phyloP scores from a whole-genome alignment of 2,113 vertebrate species.

The Dromas ardeola region DNA sequence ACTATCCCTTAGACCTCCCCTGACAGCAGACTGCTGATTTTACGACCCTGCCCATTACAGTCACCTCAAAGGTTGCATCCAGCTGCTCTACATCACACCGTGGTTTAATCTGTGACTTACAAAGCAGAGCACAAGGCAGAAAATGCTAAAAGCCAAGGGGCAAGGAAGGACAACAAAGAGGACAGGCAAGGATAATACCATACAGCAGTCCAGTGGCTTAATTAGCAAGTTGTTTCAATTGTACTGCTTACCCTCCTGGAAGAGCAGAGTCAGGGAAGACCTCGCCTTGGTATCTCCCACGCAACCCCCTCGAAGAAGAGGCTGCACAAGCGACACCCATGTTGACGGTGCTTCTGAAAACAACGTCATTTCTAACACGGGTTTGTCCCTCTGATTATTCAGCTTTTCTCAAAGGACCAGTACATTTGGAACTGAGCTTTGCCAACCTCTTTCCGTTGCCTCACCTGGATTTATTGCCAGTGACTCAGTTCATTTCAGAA shows the following conservation, averaged over 20 bases:
- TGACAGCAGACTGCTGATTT: accelerated
- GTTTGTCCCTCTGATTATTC: not conserved
- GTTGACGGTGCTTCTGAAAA: accelerated
- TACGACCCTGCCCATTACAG: not conserved
- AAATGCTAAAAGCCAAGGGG: not conserved
- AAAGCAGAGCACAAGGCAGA: not conserved
- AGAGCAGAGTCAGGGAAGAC: not conserved
- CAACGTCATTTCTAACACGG: accelerated
- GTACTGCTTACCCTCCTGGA: not conserved
- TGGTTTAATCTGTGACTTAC: not conserved
- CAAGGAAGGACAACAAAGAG: not conserved
- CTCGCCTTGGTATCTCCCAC: not conserved
- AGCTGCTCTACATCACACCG: not conserved
- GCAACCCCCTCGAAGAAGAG: accelerated
- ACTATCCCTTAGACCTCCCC: not conserved
- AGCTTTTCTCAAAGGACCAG: not conserved
- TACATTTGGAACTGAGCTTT: not conserved
- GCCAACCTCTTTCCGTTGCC: not conserved
- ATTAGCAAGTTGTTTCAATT: not conserved
- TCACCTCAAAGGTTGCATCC: not conserved
- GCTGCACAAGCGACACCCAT: not conserved
- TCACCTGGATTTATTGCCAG: not conserved
- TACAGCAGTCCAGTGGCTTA: not conserved
- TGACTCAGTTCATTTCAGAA: not conserved
- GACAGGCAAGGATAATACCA: not conserved